Percentiles rank a stretch among this genome's conserved stretches.
These are phyloP conservation scores for Merluccius polli DNA, from an alignment of 2,797 vertebrate genomes.

Conservation along the genomic window DNA sequence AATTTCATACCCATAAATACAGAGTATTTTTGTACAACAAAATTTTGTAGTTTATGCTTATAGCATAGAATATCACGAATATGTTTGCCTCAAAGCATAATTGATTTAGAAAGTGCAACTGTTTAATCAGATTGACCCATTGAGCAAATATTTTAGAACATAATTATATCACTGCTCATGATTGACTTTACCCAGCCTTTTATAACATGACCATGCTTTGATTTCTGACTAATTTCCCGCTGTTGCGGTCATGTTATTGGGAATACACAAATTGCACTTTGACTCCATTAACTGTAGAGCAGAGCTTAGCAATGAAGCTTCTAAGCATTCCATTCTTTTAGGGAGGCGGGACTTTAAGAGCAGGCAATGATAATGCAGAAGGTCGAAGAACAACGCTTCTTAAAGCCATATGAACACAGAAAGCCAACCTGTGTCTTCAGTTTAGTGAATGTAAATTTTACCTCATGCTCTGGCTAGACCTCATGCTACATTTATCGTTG, in stretches of 20 bases:
- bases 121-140: conserved; percentile 38
- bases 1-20: conserved; percentile 75
- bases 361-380: conserved; percentile 49
- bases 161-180: conserved; percentile 29
- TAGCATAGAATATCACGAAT: conserved; percentile 65
- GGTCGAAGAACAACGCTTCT: conserved; percentile 54
- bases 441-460: conserved; percentile 74
- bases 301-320: conserved; percentile 58
- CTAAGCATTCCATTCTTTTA: conserved; percentile 67
- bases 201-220: conserved; percentile 33
- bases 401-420: conserved; percentile 72
- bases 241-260: conserved; percentile 22
- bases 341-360: conserved; percentile 51
- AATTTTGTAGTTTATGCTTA: conserved; percentile 68
- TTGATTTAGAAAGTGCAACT: conserved; percentile 45
- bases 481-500: conserved; percentile 63
- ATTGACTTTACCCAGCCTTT: conserved; percentile 38
- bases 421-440: conserved; percentile 66
- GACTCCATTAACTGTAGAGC: conserved; percentile 64
- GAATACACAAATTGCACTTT: conserved; percentile 67
- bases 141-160: conserved; percentile 31
- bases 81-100: conserved; percentile 46
- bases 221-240: conserved; percentile 14
- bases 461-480: conserved; percentile 69
- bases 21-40: conserved; percentile 78